phyloP scores from a whole-genome alignment of 2,113 vertebrate species.

The Sander vitreus region DNA sequence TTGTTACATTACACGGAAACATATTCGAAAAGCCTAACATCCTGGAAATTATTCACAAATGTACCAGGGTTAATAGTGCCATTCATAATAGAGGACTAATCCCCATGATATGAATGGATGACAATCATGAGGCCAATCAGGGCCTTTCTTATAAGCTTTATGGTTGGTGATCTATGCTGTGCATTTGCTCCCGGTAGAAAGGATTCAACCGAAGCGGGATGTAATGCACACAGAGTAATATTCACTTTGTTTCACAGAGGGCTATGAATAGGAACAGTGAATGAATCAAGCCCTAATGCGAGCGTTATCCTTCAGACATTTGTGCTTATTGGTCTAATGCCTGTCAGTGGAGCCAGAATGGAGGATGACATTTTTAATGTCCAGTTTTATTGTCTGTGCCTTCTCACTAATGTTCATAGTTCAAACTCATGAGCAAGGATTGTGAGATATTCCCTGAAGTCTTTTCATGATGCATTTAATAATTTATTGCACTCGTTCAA shows the following conservation, averaged over 20 bases:
- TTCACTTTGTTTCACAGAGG: constrained; percentile 67
- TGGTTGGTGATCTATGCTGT: constrained; percentile 76
- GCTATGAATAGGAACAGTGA: constrained; percentile 61
- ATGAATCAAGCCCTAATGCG: constrained; percentile 74
- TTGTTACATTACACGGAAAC: constrained; percentile 47
- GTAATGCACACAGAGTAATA: constrained; percentile 67
- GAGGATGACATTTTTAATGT: constrained; percentile 69
- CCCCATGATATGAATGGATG: constrained; percentile 58
- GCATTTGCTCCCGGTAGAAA: constrained; percentile 67
- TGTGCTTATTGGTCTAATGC: constrained; percentile 73
- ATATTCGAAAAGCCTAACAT: constrained; percentile 53
- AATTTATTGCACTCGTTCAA: constrained; percentile 27
- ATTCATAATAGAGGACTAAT: constrained; percentile 62
- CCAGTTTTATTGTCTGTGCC: constrained; percentile 65
- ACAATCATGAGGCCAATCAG: constrained; percentile 71
- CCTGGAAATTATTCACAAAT: constrained; percentile 60
- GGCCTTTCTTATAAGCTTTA: constrained; percentile 65
- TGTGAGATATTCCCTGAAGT: constrained; percentile 15
- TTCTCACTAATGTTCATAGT: constrained; percentile 59
- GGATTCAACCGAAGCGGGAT: constrained; percentile 49
- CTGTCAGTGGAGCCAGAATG: constrained; percentile 54
- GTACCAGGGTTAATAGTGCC: constrained; percentile 72
- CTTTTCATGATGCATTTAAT: constrained; percentile 45
- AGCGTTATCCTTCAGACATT: constrained; percentile 75
- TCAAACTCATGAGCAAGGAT: constrained; percentile 43